phyloP scores from a whole-genome alignment of 2,797 vertebrate genomes.

The Cacajao melanocephalus region DNA sequence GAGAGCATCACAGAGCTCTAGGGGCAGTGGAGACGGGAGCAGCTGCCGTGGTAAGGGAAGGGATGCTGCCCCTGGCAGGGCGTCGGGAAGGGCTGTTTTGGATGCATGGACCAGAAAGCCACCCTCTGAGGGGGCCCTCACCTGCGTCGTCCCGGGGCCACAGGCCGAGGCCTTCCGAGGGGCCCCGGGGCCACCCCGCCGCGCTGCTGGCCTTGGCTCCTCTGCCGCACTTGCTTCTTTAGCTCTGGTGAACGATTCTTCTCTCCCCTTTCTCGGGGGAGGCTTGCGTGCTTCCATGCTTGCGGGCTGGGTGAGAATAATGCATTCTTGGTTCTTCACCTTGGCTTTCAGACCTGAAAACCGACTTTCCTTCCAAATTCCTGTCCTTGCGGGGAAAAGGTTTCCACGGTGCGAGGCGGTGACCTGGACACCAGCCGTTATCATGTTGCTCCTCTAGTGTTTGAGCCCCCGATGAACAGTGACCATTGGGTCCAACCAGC shows the following conservation, averaged over 20 bases:
- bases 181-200: background rate
- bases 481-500: background rate
- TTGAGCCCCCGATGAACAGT: background rate
- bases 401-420: background rate
- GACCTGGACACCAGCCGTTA: background rate
- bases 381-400: background rate
- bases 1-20: background rate
- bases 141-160: background rate
- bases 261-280: background rate
- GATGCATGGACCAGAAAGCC: background rate
- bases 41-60: accelerated
- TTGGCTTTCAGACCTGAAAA: background rate
- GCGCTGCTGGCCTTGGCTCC: background rate
- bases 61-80: background rate
- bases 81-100: background rate
- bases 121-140: background rate
- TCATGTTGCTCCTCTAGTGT: accelerated
- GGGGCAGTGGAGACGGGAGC: accelerated
- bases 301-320: background rate
- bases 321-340: background rate
- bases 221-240: accelerated
- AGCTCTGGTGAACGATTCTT: background rate
- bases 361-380: background rate
- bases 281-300: background rate
- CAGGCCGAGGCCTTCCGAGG: background rate